Conservation (phyloP, 2,888 invertebrate genomes). For the Eilema depressum region DNA sequence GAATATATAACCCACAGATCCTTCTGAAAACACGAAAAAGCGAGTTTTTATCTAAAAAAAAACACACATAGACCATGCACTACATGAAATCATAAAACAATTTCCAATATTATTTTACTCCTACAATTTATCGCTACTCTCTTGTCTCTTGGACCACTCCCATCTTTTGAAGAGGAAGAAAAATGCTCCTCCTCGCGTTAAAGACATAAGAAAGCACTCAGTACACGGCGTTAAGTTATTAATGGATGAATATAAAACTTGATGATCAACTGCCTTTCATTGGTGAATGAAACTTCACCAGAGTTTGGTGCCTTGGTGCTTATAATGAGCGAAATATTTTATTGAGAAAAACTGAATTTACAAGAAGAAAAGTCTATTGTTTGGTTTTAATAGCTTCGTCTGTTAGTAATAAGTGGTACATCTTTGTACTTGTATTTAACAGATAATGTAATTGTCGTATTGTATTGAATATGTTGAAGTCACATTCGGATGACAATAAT, state of each 20-base stretch:
- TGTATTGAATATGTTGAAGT: too few relatives aligned
- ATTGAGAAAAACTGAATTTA: background rate
- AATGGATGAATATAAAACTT: constrained; percentile 71
- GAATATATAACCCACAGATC: too few relatives aligned
- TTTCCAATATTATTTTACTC: background rate
- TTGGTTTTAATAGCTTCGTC: background rate
- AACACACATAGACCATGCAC: background rate
- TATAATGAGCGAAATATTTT: constrained; percentile 31
- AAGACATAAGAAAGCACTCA: constrained; percentile 74
- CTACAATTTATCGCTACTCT: constrained; percentile 6
- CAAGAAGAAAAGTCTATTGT: background rate
- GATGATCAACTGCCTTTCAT: constrained; percentile 58
- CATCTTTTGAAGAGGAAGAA: constrained; percentile 53
- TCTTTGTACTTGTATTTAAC: too few relatives aligned
- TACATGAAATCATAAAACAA: background rate
- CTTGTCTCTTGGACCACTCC: constrained; percentile 34
- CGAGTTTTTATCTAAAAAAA: background rate
- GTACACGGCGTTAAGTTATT: constrained; percentile 64
- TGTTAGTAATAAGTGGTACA: background rate
- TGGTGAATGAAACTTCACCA: constrained; percentile 37
- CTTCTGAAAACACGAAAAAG: background rate
- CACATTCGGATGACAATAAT: too few relatives aligned
- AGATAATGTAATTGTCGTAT: too few relatives aligned
- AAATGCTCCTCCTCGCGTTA: constrained; percentile 60
- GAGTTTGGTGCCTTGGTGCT: constrained; percentile 28